Evolutionary conservation across 2,888 invertebrate genomes (phyloP).

Genomic region (Nemotelus nigrinus): DNA sequence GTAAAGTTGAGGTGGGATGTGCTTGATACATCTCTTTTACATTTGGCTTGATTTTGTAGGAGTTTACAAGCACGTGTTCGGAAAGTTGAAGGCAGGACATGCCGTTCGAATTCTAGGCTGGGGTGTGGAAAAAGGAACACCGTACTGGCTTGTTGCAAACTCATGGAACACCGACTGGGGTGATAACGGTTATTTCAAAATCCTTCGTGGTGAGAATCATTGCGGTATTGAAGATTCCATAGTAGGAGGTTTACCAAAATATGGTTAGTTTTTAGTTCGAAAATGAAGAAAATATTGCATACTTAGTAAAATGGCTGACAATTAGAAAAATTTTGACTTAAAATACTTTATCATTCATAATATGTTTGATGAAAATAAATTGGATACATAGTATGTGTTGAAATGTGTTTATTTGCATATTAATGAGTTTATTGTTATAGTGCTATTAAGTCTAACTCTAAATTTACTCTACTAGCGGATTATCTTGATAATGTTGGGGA

Average conservation of each 20-base stretch:
- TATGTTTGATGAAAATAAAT: not conserved
- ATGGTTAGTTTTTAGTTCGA: not conserved
- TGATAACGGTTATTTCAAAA: conserved; percentile 87
- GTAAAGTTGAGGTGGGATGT: conserved; percentile 64
- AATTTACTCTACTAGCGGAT: too few relatives aligned
- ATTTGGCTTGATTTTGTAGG: conserved; percentile 62
- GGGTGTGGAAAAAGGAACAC: conserved; percentile 80
- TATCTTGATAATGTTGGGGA: too few relatives aligned
- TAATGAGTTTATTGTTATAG: too few relatives aligned
- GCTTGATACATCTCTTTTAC: not conserved
- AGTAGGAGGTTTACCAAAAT: conserved; percentile 73
- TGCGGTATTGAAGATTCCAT: conserved; percentile 79
- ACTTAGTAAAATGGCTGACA: too few relatives aligned
- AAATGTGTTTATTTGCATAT: too few relatives aligned
- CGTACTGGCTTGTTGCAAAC: conserved; percentile 92
- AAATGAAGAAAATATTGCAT: not conserved
- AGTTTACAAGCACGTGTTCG: conserved; percentile 79
- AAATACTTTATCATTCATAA: too few relatives aligned
- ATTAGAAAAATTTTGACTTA: too few relatives aligned
- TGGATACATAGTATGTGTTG: conserved; percentile 26
- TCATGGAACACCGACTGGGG: conserved; percentile 97
- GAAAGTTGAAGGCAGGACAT: conserved; percentile 82
- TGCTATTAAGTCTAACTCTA: too few relatives aligned
- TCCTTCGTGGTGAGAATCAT: conserved; percentile 81
- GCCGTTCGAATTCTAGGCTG: conserved; percentile 91